Evolutionary conservation across 2,888 invertebrate genomes (phyloP).

Genomic region (Mythimna albipuncta): DNA sequence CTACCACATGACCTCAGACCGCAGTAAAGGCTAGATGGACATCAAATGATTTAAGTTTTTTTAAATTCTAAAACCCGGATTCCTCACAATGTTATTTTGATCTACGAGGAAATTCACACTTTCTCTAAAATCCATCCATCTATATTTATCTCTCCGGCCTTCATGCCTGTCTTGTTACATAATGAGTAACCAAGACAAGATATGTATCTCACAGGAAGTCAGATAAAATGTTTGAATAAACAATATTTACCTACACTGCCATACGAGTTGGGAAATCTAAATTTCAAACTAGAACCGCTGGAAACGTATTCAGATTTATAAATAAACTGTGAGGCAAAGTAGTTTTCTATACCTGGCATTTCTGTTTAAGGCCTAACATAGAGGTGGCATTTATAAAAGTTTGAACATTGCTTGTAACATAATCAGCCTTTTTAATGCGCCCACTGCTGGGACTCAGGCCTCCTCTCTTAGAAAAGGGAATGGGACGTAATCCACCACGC

Average conservation of each 20-base stretch:
- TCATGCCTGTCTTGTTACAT: constrained; percentile 6
- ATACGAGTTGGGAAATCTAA: constrained; percentile 18
- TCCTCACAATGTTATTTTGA: not conserved
- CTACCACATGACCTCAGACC: too few relatives aligned
- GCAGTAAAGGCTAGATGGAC: too few relatives aligned
- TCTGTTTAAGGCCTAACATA: not conserved
- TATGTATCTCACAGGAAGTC: constrained; percentile 16
- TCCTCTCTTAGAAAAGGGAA: too few relatives aligned
- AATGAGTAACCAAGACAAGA: constrained; percentile 1
- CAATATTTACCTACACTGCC: constrained; percentile 5
- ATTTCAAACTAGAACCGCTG: constrained; percentile 15
- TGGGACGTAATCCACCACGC: too few relatives aligned
- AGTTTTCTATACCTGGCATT: not conserved
- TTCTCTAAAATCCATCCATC: constrained; percentile 6
- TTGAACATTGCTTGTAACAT: not conserved
- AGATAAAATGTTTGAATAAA: constrained; percentile 25
- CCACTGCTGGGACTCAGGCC: too few relatives aligned
- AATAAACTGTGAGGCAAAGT: constrained; percentile 23
- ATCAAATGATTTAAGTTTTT: too few relatives aligned
- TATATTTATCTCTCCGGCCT: constrained; percentile 19
- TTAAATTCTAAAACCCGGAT: not conserved
- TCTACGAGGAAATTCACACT: not conserved
- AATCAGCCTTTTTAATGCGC: too few relatives aligned
- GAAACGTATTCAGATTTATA: constrained; percentile 15
- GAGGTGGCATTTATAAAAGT: constrained; percentile 6